These are phyloP conservation scores for Acrobeloides nanus DNA, from an alignment of 2,888 invertebrate genomes.

Conservation along the genomic window DNA sequence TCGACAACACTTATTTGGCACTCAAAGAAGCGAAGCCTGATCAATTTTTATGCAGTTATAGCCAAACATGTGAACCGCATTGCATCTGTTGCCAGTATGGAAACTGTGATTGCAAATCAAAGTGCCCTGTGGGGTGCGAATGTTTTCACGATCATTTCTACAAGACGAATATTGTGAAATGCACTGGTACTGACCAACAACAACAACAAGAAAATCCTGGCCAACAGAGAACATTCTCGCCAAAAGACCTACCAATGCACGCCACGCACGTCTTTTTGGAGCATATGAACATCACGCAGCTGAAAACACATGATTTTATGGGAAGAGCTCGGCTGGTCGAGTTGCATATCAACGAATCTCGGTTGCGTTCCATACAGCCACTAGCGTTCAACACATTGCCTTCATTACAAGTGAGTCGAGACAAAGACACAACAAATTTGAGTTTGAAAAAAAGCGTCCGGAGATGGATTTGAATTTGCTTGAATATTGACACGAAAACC, in stretches of 20 bases:
- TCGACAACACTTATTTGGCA: conserved; percentile 58
- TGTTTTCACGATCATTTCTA: conserved; percentile 82
- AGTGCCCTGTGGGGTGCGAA: conserved; percentile 76
- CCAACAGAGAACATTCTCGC: conserved; percentile 58
- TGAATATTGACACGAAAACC: too few relatives aligned
- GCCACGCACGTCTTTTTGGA: conserved; percentile 79
- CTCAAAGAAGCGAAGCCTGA: conserved; percentile 15
- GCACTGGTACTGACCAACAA: too few relatives aligned
- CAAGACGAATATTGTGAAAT: conserved; percentile 59
- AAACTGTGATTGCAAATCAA: conserved; percentile 85
- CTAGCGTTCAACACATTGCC: conserved; percentile 46
- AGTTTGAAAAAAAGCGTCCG: too few relatives aligned
- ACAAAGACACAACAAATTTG: background rate
- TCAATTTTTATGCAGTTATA: conserved; percentile 39
- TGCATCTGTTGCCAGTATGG: conserved; percentile 86
- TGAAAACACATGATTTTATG: conserved; percentile 76
- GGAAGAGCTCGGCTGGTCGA: conserved; percentile 54
- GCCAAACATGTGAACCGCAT: conserved; percentile 70
- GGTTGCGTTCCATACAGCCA: conserved; percentile 36
- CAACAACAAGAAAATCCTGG: conserved; percentile 20
- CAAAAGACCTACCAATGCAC: conserved; percentile 80
- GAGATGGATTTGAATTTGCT: too few relatives aligned
- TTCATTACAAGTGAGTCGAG: conserved; percentile 25
- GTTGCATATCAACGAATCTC: conserved; percentile 41
- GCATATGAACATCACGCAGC: conserved; percentile 70